Evolutionary conservation across 2,888 invertebrate genomes (phyloP).

Genomic region (Lymantria dispar): DNA sequence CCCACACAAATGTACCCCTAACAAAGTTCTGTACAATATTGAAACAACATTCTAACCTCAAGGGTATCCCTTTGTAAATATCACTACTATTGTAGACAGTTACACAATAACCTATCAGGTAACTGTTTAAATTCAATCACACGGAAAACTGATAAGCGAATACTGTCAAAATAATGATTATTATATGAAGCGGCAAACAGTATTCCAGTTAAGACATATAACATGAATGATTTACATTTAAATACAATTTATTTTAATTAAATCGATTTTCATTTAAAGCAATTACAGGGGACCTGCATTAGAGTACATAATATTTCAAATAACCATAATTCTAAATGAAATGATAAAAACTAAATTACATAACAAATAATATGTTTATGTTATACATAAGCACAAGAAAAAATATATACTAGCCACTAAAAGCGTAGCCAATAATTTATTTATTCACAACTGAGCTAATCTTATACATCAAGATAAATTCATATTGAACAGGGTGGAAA

Average conservation of each 20-base stretch:
- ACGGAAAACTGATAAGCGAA: slow-evolving; percentile 35
- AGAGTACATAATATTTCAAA: too few relatives aligned
- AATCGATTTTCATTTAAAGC: too few relatives aligned
- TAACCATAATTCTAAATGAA: too few relatives aligned
- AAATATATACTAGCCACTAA: too few relatives aligned
- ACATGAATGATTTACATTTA: not conserved
- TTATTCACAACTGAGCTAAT: slow-evolving; percentile 1
- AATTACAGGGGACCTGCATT: too few relatives aligned
- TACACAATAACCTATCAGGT: slow-evolving; percentile 15
- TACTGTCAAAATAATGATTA: not conserved
- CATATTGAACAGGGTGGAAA: not conserved
- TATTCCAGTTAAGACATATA: not conserved
- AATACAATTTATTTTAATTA: too few relatives aligned
- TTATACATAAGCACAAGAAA: too few relatives aligned
- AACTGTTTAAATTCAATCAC: slow-evolving; percentile 33
- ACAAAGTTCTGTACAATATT: slow-evolving; percentile 8
- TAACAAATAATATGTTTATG: too few relatives aligned
- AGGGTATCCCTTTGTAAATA: slow-evolving; percentile 6
- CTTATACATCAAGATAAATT: slow-evolving; percentile 3
- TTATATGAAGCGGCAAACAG: not conserved
- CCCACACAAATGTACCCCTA: not conserved
- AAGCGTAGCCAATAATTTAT: not conserved
- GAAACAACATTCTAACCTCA: slow-evolving; percentile 5
- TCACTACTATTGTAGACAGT: slow-evolving; percentile 8
- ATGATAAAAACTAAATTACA: too few relatives aligned